These are phyloP conservation scores for Scomberomorus guttatus DNA, from an alignment of 2,797 vertebrate genomes.

Conservation along the genomic window DNA sequence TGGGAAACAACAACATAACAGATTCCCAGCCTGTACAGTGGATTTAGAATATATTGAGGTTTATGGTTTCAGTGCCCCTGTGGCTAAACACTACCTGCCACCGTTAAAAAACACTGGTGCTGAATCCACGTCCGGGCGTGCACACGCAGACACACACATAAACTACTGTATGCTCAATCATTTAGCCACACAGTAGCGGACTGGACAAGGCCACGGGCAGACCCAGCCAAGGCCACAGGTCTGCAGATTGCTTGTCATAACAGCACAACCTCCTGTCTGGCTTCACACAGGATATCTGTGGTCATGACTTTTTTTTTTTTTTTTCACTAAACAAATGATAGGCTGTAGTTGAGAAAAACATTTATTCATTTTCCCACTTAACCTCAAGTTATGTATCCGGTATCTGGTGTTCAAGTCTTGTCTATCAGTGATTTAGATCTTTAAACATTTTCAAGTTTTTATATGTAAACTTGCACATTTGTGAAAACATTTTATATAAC, in stretches of 20 bases:
- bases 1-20: slow-evolving; percentile 50
- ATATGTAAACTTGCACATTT: background rate
- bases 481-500: background rate
- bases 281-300: slow-evolving; percentile 61
- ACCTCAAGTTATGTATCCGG: background rate
- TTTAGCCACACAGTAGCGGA: slow-evolving; percentile 45
- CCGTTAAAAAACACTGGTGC: slow-evolving; percentile 47
- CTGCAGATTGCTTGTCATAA: slow-evolving; percentile 64
- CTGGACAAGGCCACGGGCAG: slow-evolving; percentile 69
- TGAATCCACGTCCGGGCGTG: background rate
- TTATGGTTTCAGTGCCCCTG: slow-evolving; percentile 49
- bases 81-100: slow-evolving; percentile 63
- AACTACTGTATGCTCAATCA: slow-evolving; percentile 2
- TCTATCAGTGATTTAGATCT: background rate
- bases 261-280: slow-evolving; percentile 58
- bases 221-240: slow-evolving; percentile 58
- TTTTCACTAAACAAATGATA: slow-evolving; percentile 39
- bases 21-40: slow-evolving; percentile 34
- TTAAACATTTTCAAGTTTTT: background rate
- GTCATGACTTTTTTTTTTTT: slow-evolving; percentile 23
- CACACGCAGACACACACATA: slow-evolving; percentile 9
- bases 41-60: slow-evolving; percentile 57
- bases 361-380: slow-evolving; percentile 16
- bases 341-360: slow-evolving; percentile 10
- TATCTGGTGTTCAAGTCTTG: background rate